Base-by-base conservation (phyloP, 2,888 invertebrate species). In the Caenorhabditis doughertyi region DNA sequence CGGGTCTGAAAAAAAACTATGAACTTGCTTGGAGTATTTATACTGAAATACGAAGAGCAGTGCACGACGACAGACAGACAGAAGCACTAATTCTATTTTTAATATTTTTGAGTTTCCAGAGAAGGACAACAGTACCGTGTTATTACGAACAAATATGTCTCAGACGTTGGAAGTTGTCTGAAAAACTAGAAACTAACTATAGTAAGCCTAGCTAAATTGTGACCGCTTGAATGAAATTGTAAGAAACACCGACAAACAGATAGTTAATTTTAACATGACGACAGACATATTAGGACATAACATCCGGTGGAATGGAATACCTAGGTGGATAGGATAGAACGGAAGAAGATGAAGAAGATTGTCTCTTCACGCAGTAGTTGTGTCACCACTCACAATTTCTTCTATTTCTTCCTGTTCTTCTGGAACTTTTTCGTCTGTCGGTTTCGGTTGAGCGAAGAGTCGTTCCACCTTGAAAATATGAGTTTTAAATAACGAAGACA, bases 321-420 rank as follows among this genome's bases (percentile, higher is more conserved):
- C 60, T 77, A 58, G 35, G 53, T 39, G 55, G 55, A 76, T 55
- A 51, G 65, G 65, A 55, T 47, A 42, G 51, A 58, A 65, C 74
- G 27, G 55, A 56, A 60, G 68, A 62, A 47, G 60, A 68, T 29
- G 73, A 58, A 77, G 81, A 65, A 62, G 65, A 27, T 21, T 60
- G 42, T 39, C 13, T 65, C 65, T 56, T 71, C 67, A 64, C 60
- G 80, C 47, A 21, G 62, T 51, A 35, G 65, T 29, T 29, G 60
- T 55, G 35, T 27, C 67, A 60, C 68, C 65, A 83, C 82, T 83
- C 82, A 83, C 82, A 25, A 79, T 79, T 83, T 83, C 82, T 39
- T 82, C 81, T 44, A 42, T 65, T 71, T 81, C 65, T 51, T 65
- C 71, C 27, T 71, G 64, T 65, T 76, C 70, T 73, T 80, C 79